A percentile compares a stretch with the other conserved stretches of the same genome.
Conservation (phyloP, 2,113 vertebrate species). For the Sinocyclocheilus anshuiensis region DNA sequence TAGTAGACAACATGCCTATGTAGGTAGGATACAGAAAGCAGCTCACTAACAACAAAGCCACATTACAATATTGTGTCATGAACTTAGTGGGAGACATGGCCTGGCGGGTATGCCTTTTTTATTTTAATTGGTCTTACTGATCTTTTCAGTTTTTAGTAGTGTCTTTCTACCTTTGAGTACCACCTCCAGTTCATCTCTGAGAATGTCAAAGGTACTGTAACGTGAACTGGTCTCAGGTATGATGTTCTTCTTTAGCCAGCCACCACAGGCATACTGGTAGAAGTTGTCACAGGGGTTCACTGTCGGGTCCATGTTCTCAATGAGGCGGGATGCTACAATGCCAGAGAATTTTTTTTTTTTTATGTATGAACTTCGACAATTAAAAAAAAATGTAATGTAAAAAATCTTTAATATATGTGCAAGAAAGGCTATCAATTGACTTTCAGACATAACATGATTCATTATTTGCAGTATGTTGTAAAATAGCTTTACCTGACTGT, state of each 20-base stretch:
- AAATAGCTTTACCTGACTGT: constrained; percentile 84
- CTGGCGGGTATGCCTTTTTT: not conserved
- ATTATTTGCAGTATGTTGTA: not conserved
- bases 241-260: constrained; percentile 91
- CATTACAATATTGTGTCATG: not conserved
- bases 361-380: not conserved
- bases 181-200: constrained; percentile 90
- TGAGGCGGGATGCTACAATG: constrained; percentile 85
- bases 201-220: constrained; percentile 93
- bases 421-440: not conserved
- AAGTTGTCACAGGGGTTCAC: constrained; percentile 87
- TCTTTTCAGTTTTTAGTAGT: not conserved
- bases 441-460: not conserved
- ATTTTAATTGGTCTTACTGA: not conserved
- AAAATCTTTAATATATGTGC: not conserved
- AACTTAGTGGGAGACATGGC: not conserved
- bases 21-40: not conserved
- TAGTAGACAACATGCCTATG: not conserved
- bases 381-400: too few relatives aligned
- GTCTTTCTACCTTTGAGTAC: constrained; percentile 87
- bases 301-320: constrained; percentile 88
- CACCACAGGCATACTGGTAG: constrained; percentile 92
- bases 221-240: constrained; percentile 92
- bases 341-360: constrained; percentile 10
- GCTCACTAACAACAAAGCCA: not conserved